A percentile compares a stretch with the other conserved stretches of the same genome.
Evolutionary conservation across 2,113 vertebrate species (phyloP).

Genomic region (Leucosticte australis): DNA sequence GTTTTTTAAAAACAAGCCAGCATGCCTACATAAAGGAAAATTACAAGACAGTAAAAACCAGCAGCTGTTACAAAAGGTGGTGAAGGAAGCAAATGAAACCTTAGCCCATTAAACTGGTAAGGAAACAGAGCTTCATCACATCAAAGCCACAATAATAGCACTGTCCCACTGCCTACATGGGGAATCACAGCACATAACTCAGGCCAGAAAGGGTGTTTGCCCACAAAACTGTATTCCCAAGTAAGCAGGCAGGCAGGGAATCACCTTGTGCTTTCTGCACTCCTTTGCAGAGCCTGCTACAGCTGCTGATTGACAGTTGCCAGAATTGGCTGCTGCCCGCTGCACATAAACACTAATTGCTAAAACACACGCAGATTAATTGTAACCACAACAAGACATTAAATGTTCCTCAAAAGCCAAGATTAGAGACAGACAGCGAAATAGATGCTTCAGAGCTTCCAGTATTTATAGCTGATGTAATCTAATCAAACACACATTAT

Average conservation of each 20-base stretch:
- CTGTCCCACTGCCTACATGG: fast-evolving
- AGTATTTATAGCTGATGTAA: conserved; percentile 48
- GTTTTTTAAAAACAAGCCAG: background rate
- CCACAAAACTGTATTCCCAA: background rate
- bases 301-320: conserved; percentile 44
- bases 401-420: conserved; percentile 50
- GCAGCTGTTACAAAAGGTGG: background rate
- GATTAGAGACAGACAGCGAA: conserved; percentile 21
- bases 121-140: background rate
- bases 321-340: background rate
- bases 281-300: background rate
- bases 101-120: background rate
- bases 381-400: conserved; percentile 44
- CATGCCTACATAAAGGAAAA: background rate
- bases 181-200: background rate
- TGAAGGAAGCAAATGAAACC: background rate
- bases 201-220: background rate
- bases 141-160: fast-evolving
- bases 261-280: background rate
- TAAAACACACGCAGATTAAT: conserved; percentile 48
- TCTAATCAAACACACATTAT: conserved; percentile 50
- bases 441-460: background rate
- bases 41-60: background rate
- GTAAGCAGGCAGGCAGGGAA: background rate
- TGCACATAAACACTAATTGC: conserved; percentile 37